Evolutionary conservation across 2,113 vertebrate species (phyloP).

Genomic region (Campylomormyrus numenius): DNA sequence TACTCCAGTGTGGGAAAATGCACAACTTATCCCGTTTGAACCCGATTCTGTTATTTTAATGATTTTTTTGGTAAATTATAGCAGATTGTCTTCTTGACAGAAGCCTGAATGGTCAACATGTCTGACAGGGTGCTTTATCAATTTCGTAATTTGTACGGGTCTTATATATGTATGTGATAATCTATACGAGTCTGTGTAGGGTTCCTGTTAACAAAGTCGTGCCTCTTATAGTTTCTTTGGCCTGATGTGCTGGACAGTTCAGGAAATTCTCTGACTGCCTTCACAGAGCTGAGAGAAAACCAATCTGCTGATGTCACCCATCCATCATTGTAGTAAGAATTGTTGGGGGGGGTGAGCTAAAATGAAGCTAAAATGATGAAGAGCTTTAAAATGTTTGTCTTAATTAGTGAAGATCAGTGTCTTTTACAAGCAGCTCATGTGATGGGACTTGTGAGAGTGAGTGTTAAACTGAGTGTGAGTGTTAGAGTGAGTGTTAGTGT

Average conservation of each 20-base stretch:
- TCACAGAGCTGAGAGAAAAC: background rate
- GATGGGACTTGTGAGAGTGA: background rate
- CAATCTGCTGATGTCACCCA: background rate
- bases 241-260: background rate
- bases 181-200: background rate
- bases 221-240: background rate
- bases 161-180: background rate
- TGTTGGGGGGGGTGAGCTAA: background rate
- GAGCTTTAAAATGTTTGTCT: background rate
- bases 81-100: background rate
- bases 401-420: constrained; percentile 1
- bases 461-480: background rate
- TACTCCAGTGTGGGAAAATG: constrained; percentile 63
- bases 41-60: constrained; percentile 37
- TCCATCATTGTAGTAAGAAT: background rate
- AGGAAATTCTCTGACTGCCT: background rate
- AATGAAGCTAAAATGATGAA: background rate
- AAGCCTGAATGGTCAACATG: background rate
- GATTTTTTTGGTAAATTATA: constrained; percentile 23
- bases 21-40: constrained; percentile 36
- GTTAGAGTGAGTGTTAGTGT: background rate
- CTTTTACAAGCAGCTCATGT: background rate
- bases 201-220: background rate
- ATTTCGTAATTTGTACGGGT: background rate
- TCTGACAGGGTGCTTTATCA: background rate